Percentiles rank a stretch among this genome's conserved stretches.
phyloP scores from a whole-genome alignment of 1,140 invertebrate genomes.

The Apis florea region DNA sequence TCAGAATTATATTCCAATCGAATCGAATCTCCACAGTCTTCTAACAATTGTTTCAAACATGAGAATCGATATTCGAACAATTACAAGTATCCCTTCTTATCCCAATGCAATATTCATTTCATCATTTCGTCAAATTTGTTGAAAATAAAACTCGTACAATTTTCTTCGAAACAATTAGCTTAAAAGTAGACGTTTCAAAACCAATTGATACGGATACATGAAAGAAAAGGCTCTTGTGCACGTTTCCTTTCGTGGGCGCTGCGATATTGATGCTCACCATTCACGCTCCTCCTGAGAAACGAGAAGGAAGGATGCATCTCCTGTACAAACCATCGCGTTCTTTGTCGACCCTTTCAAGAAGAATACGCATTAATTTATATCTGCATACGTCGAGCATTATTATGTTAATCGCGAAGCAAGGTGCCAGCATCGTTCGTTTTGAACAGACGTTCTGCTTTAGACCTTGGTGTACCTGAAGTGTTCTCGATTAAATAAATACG shows the following conservation, averaged over 20 bases:
- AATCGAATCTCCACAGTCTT: too few species aligned
- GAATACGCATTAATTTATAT: conserved; percentile 81
- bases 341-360: conserved; percentile 74
- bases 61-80: too few species aligned
- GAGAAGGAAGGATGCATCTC: conserved; percentile 61
- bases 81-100: too few species aligned
- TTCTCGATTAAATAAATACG: conserved; percentile 58
- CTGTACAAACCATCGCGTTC: conserved; percentile 50
- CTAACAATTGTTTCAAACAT: too few species aligned
- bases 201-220: too few species aligned
- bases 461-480: conserved; percentile 3
- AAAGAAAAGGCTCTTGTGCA: too few species aligned
- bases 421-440: conserved; percentile 55
- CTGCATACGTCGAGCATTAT: conserved; percentile 76
- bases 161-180: too few species aligned
- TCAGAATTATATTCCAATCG: too few species aligned
- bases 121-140: too few species aligned
- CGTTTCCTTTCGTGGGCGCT: neutral
- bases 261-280: neutral
- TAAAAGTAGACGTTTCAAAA: too few species aligned
- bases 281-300: conserved; percentile 2
- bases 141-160: too few species aligned
- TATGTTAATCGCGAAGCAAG: conserved; percentile 73
- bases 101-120: too few species aligned
- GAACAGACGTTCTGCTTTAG: conserved; percentile 55